These are phyloP conservation scores for Epizoanthus rinbou DNA, from an alignment of 92 coral and sea anemone species.

Conservation along the genomic window DNA sequence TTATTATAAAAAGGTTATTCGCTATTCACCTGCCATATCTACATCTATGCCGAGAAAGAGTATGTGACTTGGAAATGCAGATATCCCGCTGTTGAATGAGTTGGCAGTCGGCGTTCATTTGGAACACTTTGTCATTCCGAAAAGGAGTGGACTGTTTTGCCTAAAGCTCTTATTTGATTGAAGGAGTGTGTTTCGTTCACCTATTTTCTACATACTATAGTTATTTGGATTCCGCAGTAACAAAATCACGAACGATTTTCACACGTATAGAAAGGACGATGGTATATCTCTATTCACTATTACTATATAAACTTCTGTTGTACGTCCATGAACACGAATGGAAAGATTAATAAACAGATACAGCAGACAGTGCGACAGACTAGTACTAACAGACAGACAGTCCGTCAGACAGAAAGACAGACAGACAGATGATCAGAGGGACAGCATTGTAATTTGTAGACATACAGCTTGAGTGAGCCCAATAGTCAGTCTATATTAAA, in stretches of 20 bases:
- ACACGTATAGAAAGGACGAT: not conserved
- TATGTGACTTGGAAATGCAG: not conserved
- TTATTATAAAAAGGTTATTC: conserved; percentile 22
- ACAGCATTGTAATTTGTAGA: too few relatives aligned
- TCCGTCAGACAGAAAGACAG: not conserved
- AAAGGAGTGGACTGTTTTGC: too few relatives aligned
- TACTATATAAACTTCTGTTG: not conserved
- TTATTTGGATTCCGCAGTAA: not conserved
- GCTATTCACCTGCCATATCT: conserved; percentile 16
- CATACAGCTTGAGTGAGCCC: too few relatives aligned
- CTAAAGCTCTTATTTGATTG: not conserved
- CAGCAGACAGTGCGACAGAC: too few relatives aligned
- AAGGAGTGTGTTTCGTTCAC: not conserved
- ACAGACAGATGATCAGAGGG: not conserved
- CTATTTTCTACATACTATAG: too few relatives aligned
- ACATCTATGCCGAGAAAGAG: not conserved
- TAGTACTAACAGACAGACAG: too few relatives aligned
- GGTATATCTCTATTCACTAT: not conserved
- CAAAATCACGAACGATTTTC: not conserved
- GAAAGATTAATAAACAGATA: not conserved
- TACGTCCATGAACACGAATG: not conserved
- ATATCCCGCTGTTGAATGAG: conserved; percentile 14
- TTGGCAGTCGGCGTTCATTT: not conserved
- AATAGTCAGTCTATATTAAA: too few relatives aligned
- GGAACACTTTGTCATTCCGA: not conserved